phyloP scores from a whole-genome alignment of 2,888 invertebrate genomes.

The Ametastegia equiseti region DNA sequence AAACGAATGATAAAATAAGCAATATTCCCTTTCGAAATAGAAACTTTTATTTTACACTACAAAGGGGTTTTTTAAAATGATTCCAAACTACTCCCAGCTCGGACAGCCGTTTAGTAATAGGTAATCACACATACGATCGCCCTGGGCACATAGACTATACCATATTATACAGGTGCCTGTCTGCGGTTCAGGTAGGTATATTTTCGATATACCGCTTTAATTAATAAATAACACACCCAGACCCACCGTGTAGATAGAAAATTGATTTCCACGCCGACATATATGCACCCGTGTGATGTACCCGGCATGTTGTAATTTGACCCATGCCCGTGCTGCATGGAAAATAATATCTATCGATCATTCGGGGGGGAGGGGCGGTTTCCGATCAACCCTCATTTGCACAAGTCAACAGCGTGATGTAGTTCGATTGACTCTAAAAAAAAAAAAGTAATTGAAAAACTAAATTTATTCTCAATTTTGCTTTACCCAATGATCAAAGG shows the following conservation, averaged over 20 bases:
- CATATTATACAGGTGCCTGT: background rate
- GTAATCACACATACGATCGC: slow-evolving; percentile 24
- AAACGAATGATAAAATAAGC: background rate
- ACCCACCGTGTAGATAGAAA: background rate
- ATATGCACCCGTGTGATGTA: slow-evolving; percentile 8
- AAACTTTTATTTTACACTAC: background rate
- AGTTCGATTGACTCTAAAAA: background rate
- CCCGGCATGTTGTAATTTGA: slow-evolving; percentile 14
- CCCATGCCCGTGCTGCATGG: background rate
- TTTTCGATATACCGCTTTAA: slow-evolving; percentile 35
- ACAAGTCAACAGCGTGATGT: background rate
- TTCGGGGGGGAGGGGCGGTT: background rate
- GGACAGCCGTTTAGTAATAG: slow-evolving; percentile 4
- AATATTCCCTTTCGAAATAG: too few species aligned
- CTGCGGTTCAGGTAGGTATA: slow-evolving; percentile 15
- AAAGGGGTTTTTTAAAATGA: slow-evolving; percentile 16
- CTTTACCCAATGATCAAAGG: too few species aligned
- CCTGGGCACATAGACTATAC: background rate
- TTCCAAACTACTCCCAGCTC: background rate
- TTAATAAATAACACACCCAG: slow-evolving; percentile 44
- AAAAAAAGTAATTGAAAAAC: background rate
- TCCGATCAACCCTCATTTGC: background rate
- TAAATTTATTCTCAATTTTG: background rate
- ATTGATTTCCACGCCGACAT: slow-evolving; percentile 22
- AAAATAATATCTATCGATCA: background rate